These are phyloP conservation scores for Acrocephalus scirpaceus DNA, from an alignment of 2,797 vertebrate genomes.

Conservation along the genomic window DNA sequence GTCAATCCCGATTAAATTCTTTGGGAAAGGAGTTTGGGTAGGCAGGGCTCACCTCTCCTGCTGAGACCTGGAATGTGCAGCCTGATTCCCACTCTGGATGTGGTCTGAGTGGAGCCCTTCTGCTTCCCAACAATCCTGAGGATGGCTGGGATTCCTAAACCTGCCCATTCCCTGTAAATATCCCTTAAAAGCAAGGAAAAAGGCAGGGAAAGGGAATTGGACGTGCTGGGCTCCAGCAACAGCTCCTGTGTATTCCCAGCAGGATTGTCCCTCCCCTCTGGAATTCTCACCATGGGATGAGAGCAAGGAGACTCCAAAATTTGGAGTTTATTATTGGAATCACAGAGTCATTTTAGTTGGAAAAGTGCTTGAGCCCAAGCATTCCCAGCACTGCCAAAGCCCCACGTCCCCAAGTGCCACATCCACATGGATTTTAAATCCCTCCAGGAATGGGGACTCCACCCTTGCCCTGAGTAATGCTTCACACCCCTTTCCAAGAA, in stretches of 20 bases:
- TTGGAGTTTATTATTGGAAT: background rate
- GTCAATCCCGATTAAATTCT: background rate
- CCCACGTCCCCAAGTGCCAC: background rate
- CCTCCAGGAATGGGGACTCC: background rate
- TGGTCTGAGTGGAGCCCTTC: background rate
- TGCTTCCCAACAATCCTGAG: background rate
- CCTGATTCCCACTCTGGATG: background rate
- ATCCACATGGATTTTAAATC: background rate
- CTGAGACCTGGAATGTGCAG: accelerated
- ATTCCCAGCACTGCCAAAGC: background rate
- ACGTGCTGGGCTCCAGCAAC: background rate
- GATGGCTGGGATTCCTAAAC: background rate
- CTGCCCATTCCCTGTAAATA: background rate
- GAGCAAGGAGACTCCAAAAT: background rate
- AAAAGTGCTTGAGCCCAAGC: background rate
- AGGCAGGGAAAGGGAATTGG: background rate
- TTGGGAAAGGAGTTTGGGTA: background rate
- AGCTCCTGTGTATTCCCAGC: background rate
- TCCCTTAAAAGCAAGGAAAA: background rate
- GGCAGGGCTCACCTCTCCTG: background rate
- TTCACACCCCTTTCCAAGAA: background rate
- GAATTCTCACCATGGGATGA: background rate
- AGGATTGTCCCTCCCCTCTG: background rate
- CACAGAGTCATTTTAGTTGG: background rate
- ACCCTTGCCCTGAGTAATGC: background rate